Evolutionary conservation across 2,888 invertebrate species (phyloP).

Genomic region (Brachyopa scutellaris): DNA sequence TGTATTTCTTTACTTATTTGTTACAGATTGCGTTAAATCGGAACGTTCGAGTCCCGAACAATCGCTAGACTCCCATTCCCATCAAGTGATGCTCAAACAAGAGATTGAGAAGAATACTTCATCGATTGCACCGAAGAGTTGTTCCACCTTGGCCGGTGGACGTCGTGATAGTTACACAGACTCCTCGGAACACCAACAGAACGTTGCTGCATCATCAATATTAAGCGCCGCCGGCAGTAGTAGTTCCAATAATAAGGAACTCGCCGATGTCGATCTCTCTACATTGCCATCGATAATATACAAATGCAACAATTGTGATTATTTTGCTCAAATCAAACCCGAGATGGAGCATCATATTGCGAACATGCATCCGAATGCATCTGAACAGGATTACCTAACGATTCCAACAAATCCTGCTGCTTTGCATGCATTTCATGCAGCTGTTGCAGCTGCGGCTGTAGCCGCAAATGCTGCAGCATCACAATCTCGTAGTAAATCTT

Average conservation of each 20-base stretch:
- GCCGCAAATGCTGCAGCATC: conserved; percentile 73
- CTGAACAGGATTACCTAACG: conserved; percentile 77
- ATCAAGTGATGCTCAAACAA: conserved; percentile 39
- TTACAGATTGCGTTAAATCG: conserved; percentile 65
- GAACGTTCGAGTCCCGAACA: conserved; percentile 80
- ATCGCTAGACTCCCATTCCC: conserved; percentile 30
- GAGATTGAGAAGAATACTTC: conserved; percentile 46
- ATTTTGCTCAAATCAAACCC: conserved; percentile 78
- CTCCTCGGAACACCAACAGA: conserved; percentile 37
- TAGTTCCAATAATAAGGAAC: conserved; percentile 81
- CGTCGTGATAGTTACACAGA: conserved; percentile 33
- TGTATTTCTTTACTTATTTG: not conserved
- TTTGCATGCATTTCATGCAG: conserved; percentile 80
- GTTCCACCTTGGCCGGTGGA: conserved; percentile 7
- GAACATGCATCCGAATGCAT: conserved; percentile 76
- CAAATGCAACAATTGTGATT: conserved; percentile 81
- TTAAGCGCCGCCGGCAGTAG: conserved; percentile 75
- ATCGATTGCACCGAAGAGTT: conserved; percentile 6
- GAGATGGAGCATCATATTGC: conserved; percentile 79
- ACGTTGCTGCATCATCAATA: conserved; percentile 22
- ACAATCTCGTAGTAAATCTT: conserved; percentile 55
- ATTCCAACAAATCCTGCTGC: conserved; percentile 80
- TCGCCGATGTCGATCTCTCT: conserved; percentile 47
- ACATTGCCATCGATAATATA: conserved; percentile 76
- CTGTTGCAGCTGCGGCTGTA: conserved; percentile 79